Percentiles rank a stretch among this genome's conserved stretches.
phyloP scores from a whole-genome alignment of 2,797 vertebrate genomes.

The Chlorospingus semifuscus region DNA sequence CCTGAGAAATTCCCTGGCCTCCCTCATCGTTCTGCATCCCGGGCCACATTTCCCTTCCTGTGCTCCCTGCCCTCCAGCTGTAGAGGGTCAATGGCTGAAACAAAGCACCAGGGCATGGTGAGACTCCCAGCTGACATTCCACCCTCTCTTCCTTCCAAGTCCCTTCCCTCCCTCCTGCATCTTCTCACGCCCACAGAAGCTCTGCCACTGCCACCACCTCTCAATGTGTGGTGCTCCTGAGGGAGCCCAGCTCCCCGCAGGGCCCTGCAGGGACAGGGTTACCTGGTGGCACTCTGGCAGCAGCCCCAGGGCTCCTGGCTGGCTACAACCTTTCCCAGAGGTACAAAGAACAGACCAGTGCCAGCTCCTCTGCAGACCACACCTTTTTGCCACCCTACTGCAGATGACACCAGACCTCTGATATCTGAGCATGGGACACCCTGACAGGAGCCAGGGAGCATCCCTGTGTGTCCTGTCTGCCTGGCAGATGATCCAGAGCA shows the following conservation, averaged over 20 bases:
- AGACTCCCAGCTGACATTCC: neutral
- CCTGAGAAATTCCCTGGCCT: neutral
- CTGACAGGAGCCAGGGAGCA: neutral
- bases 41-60: neutral
- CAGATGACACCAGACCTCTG: neutral
- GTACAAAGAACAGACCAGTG: rapidly evolving
- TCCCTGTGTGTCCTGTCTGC: neutral
- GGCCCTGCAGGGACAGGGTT: neutral
- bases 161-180: neutral
- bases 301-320: neutral
- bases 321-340: neutral
- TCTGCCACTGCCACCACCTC: neutral
- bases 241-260: rapidly evolving
- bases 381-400: neutral
- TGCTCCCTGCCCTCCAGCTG: neutral
- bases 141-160: neutral
- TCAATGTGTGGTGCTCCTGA: rapidly evolving
- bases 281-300: neutral
- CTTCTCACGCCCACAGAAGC: neutral
- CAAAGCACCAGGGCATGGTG: neutral
- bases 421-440: neutral
- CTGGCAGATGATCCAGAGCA: neutral
- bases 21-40: neutral
- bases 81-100: neutral
- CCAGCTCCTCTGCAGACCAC: neutral